These are phyloP conservation scores for Thamnophis elegans DNA, from an alignment of 2,797 vertebrate species.

Conservation along the genomic window DNA sequence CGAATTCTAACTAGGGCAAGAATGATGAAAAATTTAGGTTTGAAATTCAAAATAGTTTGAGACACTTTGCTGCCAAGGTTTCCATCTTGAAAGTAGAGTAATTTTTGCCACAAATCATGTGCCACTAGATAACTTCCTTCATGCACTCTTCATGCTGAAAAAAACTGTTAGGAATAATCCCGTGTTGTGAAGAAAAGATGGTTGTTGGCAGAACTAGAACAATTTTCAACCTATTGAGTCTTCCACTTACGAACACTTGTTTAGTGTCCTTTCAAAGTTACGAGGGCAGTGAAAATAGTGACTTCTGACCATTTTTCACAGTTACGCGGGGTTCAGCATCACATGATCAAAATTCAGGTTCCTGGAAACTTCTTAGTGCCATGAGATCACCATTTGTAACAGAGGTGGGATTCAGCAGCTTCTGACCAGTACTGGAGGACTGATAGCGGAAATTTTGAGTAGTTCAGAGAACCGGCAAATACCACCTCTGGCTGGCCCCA, in stretches of 20 bases:
- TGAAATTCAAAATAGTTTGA: background rate
- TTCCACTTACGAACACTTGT: background rate
- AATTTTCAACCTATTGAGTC: background rate
- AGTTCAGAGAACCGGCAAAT: too few species aligned
- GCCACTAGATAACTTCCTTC: background rate
- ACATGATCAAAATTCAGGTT: background rate
- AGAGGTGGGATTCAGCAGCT: too few species aligned
- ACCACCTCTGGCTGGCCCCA: too few species aligned
- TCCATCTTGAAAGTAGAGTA: background rate
- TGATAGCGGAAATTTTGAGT: too few species aligned
- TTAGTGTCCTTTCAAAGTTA: background rate
- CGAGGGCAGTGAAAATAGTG: background rate
- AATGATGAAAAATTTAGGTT: background rate
- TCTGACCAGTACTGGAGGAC: too few species aligned
- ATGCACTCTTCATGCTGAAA: background rate
- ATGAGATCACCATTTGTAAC: background rate
- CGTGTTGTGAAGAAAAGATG: background rate
- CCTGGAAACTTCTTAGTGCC: background rate
- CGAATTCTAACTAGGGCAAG: background rate
- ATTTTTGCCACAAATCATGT: background rate
- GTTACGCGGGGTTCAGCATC: background rate
- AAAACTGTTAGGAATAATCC: too few species aligned
- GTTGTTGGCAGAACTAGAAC: background rate
- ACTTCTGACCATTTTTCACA: background rate
- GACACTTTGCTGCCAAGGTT: background rate